Conservation (phyloP, 2,113 vertebrate species). For the Furnarius figulus region DNA sequence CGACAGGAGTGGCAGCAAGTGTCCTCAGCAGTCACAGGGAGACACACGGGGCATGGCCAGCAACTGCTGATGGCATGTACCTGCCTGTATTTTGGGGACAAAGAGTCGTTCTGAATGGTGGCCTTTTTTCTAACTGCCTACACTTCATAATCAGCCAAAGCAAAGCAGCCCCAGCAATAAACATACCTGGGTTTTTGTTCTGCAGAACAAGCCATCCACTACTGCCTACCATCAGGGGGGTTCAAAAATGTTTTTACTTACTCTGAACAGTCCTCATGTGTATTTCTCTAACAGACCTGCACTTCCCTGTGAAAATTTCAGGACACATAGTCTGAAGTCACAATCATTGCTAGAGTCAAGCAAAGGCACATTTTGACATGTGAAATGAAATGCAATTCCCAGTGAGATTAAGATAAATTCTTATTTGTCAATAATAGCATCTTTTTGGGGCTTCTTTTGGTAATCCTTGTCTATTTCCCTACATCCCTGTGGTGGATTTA, state of each 20-base stretch:
- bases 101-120: background rate
- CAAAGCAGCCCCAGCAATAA: background rate
- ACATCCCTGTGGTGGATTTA: background rate
- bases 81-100: background rate
- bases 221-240: background rate
- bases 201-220: background rate
- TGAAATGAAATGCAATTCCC: background rate
- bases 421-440: background rate
- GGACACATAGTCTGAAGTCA: background rate
- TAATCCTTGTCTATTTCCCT: background rate
- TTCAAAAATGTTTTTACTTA: background rate
- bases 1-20: background rate
- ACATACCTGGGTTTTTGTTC: background rate
- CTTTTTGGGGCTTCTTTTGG: background rate
- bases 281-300: background rate
- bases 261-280: background rate
- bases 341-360: background rate
- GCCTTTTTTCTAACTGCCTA: background rate
- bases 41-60: accelerated
- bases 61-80: accelerated
- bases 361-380: background rate
- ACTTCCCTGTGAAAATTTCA: background rate
- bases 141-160: accelerated
- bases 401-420: background rate
- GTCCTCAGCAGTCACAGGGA: background rate